phyloP scores from a whole-genome alignment of 2,888 invertebrate genomes.

The Meiosimyza decipiens region DNA sequence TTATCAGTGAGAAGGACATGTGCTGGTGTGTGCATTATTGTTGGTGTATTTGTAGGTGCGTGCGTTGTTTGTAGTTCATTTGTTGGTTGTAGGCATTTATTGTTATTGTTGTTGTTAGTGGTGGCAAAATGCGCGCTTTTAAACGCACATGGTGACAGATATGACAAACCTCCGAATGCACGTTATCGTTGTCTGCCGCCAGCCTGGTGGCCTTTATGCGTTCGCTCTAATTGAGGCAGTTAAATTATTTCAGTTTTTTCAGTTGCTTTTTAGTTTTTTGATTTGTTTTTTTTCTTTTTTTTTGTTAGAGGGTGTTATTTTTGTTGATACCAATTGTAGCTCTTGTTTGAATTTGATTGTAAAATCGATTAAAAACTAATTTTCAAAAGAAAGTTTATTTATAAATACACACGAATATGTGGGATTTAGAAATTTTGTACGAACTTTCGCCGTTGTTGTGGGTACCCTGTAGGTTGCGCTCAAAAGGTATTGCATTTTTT shows the following conservation, averaged over 20 bases:
- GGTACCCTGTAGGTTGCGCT: no score
- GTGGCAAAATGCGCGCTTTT: conserved; percentile 36
- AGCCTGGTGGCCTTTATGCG: conserved; percentile 46
- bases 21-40: conserved; percentile 18
- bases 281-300: conserved; percentile 11
- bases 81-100: conserved; percentile 31
- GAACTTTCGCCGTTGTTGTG: no score
- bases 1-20: conserved; percentile 12
- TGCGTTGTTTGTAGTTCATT: not conserved
- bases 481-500: no score
- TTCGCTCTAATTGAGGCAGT: conserved; percentile 55
- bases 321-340: conserved; percentile 12
- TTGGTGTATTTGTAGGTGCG: conserved; percentile 32
- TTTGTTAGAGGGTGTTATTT: conserved; percentile 19
- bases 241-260: conserved; percentile 46
- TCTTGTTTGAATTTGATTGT: conserved; percentile 51
- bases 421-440: conserved; percentile 3
- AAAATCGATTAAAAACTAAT: conserved; percentile 60
- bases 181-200: conserved; percentile 24
- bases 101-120: conserved; percentile 25
- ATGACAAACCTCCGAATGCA: conserved; percentile 47
- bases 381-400: no score
- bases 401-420: not conserved
- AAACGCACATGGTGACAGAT: conserved; percentile 57
- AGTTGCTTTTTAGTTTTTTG: not conserved